Evolutionary conservation across 2,888 invertebrate genomes (phyloP), one percentile per base, ranked within the genome.

Genomic region (Nineta flava): DNA sequence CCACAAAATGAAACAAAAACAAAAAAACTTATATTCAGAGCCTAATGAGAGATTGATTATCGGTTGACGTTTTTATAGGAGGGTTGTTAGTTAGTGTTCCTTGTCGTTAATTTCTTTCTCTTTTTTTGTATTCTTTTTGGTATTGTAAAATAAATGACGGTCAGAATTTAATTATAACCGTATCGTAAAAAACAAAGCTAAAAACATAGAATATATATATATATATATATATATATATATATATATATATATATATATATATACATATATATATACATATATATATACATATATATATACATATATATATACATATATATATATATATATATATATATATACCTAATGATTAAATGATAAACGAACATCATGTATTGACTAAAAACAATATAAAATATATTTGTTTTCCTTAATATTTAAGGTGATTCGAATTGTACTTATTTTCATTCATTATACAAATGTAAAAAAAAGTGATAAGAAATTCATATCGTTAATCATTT

Each of bases 1-100:
- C 26, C 26, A 26, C 26, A 26, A 26, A 26, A 26, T 26, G 7
- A 3, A 26, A 26, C 26, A 26, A 26, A 19, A 26, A 26, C 26
- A 26, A 26, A 26, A 26, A 26, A 26, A 26, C 26, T 26, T 26
- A 26, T 26, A 26, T 26, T 26, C 7, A 26, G 26, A 26, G 38
- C n/a, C 38, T 38, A 38, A 38, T 38, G 38, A 38, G 38, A 38
- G 38, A 38, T 38, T 38, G 38, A 38, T 38, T 38, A 38, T 38
- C 38, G 38, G 38, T 38, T 38, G 38, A 38, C n/a, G 38, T 38
- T 38, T 26, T 26, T 13, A 38, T 38, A 38, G 38, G 38, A 38
- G 38, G 38, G 38, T 38, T 38, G 26, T 26, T 26, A 5, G 26
- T 38, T 38, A 38, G 2, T 38, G n/a, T 38, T 15, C n/a, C 38